Base-by-base conservation (phyloP, 2,113 vertebrate genomes). In the Paracanthobrama guichenoti region DNA sequence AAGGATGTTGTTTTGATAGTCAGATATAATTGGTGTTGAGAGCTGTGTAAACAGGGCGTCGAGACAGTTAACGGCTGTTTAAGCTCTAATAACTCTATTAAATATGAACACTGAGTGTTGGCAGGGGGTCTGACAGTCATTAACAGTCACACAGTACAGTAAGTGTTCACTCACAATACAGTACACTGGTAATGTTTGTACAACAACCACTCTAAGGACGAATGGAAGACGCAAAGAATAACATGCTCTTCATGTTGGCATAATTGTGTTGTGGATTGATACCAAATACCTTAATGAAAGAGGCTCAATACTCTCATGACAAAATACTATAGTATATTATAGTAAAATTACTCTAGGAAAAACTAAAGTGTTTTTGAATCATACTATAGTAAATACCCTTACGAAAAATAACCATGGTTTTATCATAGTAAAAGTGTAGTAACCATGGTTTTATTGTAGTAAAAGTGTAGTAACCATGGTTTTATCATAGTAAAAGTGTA, bases 71-170 rank as follows among this genome's bases (percentile, higher is more conserved):
- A 75, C 16, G 72, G 72, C 46, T 28, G 46, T 75, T 75, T 50
- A 66, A 67, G 78, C 60, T 67, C 24, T 80, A 67, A 80, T 80
- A 67, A 80, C 26, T 35, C 20, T 44, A 13, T 67, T 35, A 50
- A 16, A 50, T 11, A 67, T 67, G 39, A 48, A 28, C 13, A 6
- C 3, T 44, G 22, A 39, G 35, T 66, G 24, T 14, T 28, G 16
- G 24, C 44, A 59, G 55, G 76, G 76, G 76, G 76, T 79, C 76
- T 42, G 35, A 44, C 76, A 35, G 60, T 67, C 28, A 66, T 80
- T 13, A 22, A 80, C 13, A 46, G 8, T 44, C 57, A 72, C 22
- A 72, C 39, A 62, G n/a, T 79, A 26, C 76, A 62, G 31, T 24
- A 26, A 20, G 16, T 57, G 50, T 6, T n/a, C 18, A 55, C 18